phyloP scores from a whole-genome alignment of 2,888 invertebrate species.

The Sinohyriopsis cumingii region DNA sequence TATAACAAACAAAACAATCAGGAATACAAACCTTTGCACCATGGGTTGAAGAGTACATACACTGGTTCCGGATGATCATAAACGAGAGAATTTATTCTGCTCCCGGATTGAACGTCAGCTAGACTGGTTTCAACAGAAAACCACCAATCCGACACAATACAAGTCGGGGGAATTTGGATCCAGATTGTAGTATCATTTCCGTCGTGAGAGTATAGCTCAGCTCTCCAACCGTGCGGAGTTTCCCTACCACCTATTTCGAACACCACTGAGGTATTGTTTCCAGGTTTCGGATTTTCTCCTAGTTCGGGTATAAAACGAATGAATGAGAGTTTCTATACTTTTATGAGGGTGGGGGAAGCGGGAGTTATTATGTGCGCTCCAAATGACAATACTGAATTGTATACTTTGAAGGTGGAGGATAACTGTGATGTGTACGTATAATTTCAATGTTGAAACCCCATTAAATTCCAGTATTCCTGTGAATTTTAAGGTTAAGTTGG shows the following conservation, averaged over 20 bases:
- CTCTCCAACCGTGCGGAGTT: constrained; percentile 33
- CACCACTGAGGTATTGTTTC: constrained; percentile 51
- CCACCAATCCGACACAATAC: constrained; percentile 56
- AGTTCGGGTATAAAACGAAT: neutral
- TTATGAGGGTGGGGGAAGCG: no score
- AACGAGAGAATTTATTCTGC: constrained; percentile 33
- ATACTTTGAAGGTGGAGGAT: no score
- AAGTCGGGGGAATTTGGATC: constrained; percentile 51
- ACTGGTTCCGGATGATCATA: constrained; percentile 75
- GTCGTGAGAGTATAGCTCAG: constrained; percentile 41
- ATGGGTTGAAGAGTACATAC: constrained; percentile 90
- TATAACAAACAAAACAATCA: no score
- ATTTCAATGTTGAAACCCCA: no score
- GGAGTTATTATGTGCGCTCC: no score
- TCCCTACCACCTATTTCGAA: constrained; percentile 45
- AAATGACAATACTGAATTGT: no score
- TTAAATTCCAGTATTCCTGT: no score
- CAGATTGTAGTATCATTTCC: constrained; percentile 35
- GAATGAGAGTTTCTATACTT: no score
- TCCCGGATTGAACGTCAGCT: constrained; percentile 12
- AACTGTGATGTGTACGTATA: no score
- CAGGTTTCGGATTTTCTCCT: constrained; percentile 53
- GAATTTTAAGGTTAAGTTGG: no score
- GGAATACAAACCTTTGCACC: constrained; percentile 82
- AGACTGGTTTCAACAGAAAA: constrained; percentile 51